Evolutionary conservation across 1,140 invertebrate genomes (phyloP).

Genomic region (Aphelenchoides fujianensis): DNA sequence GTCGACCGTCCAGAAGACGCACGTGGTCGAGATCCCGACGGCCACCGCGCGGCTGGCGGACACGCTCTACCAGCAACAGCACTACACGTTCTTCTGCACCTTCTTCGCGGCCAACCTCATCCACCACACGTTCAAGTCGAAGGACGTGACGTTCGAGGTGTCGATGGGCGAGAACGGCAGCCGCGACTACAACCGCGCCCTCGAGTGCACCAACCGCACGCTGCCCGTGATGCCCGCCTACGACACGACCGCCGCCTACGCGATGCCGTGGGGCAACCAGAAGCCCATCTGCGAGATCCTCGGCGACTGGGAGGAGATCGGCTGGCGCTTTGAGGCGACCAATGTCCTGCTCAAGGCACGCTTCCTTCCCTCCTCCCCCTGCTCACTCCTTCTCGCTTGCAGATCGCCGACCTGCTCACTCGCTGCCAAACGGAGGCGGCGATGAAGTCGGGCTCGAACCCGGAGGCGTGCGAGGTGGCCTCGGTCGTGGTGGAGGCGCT

Average conservation of each 20-base stretch:
- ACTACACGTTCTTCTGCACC: conserved; percentile 45
- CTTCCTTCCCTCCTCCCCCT: neutral
- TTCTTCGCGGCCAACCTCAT: conserved; percentile 49
- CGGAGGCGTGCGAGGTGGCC: conserved; percentile 30
- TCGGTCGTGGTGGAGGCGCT: conserved; percentile 31
- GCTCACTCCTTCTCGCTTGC: neutral
- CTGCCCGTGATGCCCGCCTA: conserved; percentile 49
- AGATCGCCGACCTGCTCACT: conserved; percentile 30
- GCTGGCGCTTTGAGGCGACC: conserved; percentile 31
- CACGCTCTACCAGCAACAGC: conserved; percentile 22
- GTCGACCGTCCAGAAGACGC: conserved; percentile 18
- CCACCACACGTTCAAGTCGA: conserved; percentile 46
- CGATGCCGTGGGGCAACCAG: conserved; percentile 58
- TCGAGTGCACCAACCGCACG: conserved; percentile 45
- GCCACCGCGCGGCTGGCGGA: conserved; percentile 16
- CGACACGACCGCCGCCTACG: conserved; percentile 44
- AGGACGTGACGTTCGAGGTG: conserved; percentile 45
- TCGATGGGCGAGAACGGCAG: conserved; percentile 52
- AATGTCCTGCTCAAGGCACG: conserved; percentile 43
- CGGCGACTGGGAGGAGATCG: conserved; percentile 42
- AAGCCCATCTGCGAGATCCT: conserved; percentile 50
- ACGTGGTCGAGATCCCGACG: conserved; percentile 18
- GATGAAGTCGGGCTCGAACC: conserved; percentile 21
- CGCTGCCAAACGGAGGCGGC: conserved; percentile 21
- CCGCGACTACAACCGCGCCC: conserved; percentile 25